Evolutionary conservation across 2,888 invertebrate genomes (phyloP).

Genomic region (Thymelicus lineola): DNA sequence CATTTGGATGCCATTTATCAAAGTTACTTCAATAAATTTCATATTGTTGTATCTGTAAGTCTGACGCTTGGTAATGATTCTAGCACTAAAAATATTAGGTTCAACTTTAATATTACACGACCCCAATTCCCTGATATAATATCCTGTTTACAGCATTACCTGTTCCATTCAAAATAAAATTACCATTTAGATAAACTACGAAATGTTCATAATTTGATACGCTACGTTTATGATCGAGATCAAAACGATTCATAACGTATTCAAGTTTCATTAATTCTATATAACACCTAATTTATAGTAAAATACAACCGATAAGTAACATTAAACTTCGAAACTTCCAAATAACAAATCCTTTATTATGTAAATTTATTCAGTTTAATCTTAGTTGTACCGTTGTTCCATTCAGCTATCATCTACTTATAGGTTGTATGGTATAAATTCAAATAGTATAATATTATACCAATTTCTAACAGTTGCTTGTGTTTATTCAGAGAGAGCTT

Average conservation of each 20-base stretch:
- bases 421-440: background rate
- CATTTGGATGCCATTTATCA: too few relatives aligned
- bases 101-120: background rate
- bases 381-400: constrained; percentile 2
- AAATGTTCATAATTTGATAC: background rate
- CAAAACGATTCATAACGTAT: background rate
- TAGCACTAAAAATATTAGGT: background rate
- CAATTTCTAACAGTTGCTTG: background rate
- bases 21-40: too few relatives aligned
- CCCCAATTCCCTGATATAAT: background rate
- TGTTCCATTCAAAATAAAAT: background rate
- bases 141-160: background rate
- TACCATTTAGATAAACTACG: background rate
- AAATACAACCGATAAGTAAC: constrained; percentile 4
- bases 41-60: background rate
- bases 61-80: background rate
- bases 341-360: constrained; percentile 10
- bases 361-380: constrained; percentile 10
- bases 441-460: constrained; percentile 13
- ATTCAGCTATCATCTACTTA: background rate
- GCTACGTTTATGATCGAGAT: background rate
- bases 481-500: constrained; percentile 29
- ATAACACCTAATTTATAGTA: constrained; percentile 1
- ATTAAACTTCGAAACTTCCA: background rate
- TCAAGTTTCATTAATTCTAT: constrained; percentile 1